Evolutionary conservation across 2,888 invertebrate genomes (phyloP).

Genomic region (Cheilosia scutellata): DNA sequence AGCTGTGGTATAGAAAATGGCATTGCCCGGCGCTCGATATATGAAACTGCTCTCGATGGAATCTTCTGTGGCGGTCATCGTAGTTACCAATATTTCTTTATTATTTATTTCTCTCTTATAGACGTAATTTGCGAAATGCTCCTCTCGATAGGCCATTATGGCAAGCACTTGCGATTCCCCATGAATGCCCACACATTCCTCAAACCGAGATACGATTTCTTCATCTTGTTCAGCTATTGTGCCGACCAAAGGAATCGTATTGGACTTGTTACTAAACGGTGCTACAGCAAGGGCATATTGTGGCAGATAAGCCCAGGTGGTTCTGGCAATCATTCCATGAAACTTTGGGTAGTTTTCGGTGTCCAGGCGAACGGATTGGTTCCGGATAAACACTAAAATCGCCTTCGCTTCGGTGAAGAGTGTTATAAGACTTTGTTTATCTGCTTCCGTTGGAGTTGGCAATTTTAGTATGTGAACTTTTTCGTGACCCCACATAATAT

Average conservation of each 20-base stretch:
- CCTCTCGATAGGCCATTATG: slow-evolving; percentile 85
- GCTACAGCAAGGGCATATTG: slow-evolving; percentile 86
- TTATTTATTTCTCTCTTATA: slow-evolving; percentile 80
- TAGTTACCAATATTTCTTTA: slow-evolving; percentile 79
- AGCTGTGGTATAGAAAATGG: slow-evolving; percentile 85
- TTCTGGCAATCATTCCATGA: slow-evolving; percentile 85
- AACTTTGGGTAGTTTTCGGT: slow-evolving; percentile 86
- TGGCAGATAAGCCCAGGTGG: slow-evolving; percentile 85
- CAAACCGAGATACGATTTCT: slow-evolving; percentile 86
- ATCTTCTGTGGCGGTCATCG: slow-evolving; percentile 79
- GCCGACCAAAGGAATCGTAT: slow-evolving; percentile 86
- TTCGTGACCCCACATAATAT: slow-evolving; percentile 86
- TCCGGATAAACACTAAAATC: slow-evolving; percentile 86
- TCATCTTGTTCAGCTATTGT: slow-evolving; percentile 86
- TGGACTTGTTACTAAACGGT: slow-evolving; percentile 86
- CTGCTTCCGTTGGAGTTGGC: slow-evolving; percentile 85
- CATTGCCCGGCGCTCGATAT: slow-evolving; percentile 85
- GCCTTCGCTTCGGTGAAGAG: slow-evolving; percentile 86
- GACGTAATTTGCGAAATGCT: slow-evolving; percentile 80
- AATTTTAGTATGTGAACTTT: slow-evolving; percentile 84
- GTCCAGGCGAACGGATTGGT: slow-evolving; percentile 85
- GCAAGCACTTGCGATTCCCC: slow-evolving; percentile 86
- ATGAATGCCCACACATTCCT: slow-evolving; percentile 85
- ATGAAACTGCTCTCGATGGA: slow-evolving; percentile 84
- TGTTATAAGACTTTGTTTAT: slow-evolving; percentile 85